These are phyloP conservation scores for Rafetus swinhoei DNA, from an alignment of 2,113 vertebrate species.

Conservation along the genomic window DNA sequence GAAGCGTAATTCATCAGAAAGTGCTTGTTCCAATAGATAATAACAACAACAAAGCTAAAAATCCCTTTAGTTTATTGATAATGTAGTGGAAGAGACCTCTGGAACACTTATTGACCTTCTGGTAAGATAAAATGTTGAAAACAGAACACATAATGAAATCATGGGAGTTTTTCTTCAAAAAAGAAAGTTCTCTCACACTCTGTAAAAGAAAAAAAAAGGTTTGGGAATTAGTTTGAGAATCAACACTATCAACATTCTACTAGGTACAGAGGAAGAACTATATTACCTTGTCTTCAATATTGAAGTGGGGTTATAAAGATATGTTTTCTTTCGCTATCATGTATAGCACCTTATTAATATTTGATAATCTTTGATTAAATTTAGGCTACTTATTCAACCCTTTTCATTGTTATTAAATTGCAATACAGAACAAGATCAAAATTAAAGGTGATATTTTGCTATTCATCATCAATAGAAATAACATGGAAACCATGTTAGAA, in stretches of 20 bases:
- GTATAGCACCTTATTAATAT: not conserved
- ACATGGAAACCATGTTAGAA: not conserved
- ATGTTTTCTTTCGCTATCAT: not conserved
- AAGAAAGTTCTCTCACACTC: not conserved
- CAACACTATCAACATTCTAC: not conserved
- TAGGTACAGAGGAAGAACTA: not conserved
- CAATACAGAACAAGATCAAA: not conserved
- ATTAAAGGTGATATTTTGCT: not conserved
- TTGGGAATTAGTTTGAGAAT: not conserved
- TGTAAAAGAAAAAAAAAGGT: not conserved
- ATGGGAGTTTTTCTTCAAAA: not conserved
- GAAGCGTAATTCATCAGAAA: not conserved
- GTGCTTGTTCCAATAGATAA: not conserved
- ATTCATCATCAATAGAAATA: not conserved
- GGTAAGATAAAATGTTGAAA: not conserved
- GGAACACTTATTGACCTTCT: not conserved
- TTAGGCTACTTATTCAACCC: not conserved
- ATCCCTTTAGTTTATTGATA: too few species aligned
- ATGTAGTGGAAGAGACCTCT: not conserved
- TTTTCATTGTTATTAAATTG: not conserved
- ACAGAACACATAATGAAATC: not conserved
- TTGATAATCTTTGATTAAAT: not conserved
- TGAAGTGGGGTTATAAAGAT: not conserved
- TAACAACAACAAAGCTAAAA: too few species aligned
- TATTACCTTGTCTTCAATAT: not conserved